Evolutionary conservation across 2,797 vertebrate genomes (phyloP), one percentile per base, ranked within the genome.

Genomic region (Salarias fasciatus): DNA sequence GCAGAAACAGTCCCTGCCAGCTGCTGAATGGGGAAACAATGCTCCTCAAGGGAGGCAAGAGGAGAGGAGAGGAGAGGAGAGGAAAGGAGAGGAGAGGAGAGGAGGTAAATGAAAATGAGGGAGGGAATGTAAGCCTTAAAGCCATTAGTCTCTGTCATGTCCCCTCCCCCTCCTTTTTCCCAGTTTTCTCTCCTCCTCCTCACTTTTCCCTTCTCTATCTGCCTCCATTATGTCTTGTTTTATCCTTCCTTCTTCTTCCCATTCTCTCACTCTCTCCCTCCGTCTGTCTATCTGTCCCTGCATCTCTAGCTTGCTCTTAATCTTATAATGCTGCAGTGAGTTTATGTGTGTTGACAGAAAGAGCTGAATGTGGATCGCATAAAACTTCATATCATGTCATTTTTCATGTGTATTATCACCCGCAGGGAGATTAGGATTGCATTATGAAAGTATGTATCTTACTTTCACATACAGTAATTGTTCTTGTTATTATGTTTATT

Each of bases 121-220:
- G 46, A 53, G 78, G 53, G 75, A 70, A 82, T 65, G 67, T 66
- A 65, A 86, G 42, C 63, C 81, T 66, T 63, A 45, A 24, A 79
- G 73, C 66, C 74, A 88, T 90, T 86, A 71, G 69, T 89, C 88
- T 83, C 46, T 89, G 81, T 88, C 88, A 77, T 54, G 66, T 55
- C 64, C 76, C 77, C 84, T 52, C 66, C 78, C 73, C 75, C 63
- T 11, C 24, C 61, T 43, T 57, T 60, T 63, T 38, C 66, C 45
- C 60, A 6, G 33, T 56, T 46, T 59, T 44, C 50, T 62, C 68
- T 65, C 46, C 49, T 68, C 45, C 18, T 24, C 18, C 38, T 44
- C 28, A 57, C 42, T 41, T 63, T 58, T 59, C 48, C n/a, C 10
- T 40, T 53, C 24, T 63, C 53, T 63, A 42, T 60, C 52, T 64